Conservation (phyloP, 2,797 vertebrate genomes). For the Typhlichthys eigenmanni region DNA sequence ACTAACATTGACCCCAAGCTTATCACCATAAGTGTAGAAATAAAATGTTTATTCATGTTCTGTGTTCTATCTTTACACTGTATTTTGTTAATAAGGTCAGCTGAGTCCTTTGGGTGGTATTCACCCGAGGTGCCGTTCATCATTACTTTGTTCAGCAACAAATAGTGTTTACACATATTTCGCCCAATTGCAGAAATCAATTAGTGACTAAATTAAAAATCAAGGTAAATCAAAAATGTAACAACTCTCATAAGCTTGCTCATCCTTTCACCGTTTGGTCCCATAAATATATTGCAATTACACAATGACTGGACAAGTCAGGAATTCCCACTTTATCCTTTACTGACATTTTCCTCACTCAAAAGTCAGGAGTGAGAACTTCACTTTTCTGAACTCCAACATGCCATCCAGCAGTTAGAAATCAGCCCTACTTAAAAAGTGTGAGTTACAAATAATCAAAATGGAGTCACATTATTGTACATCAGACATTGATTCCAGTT, state of each 20-base stretch:
- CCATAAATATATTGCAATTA: conserved; percentile 28
- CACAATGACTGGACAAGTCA: conserved; percentile 22
- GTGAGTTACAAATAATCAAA: conserved; percentile 18
- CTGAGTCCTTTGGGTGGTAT: conserved; percentile 57
- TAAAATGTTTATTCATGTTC: conserved; percentile 75
- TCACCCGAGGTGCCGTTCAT: conserved; percentile 31
- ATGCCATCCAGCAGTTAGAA: conserved; percentile 29
- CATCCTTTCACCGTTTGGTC: conserved; percentile 33
- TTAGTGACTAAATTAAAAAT: conserved; percentile 54
- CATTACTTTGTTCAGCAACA: conserved; percentile 38
- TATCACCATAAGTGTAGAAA: conserved; percentile 68
- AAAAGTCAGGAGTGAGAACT: conserved; percentile 19
- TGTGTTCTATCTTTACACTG: conserved; percentile 43
- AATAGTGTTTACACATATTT: conserved; percentile 58
- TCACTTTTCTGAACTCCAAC: conserved; percentile 18
- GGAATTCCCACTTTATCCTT: conserved; percentile 30
- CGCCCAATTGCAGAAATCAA: conserved; percentile 48
- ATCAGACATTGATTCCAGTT: conserved; percentile 34
- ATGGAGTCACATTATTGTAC: conserved; percentile 19
- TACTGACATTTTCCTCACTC: conserved; percentile 25
- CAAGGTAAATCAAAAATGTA: conserved; percentile 51
- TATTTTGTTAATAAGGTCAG: conserved; percentile 69
- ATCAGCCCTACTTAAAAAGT: conserved; percentile 32
- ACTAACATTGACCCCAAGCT: conserved; percentile 18
- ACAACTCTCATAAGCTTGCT: conserved; percentile 47